Conservation (phyloP, 2,113 vertebrate species). For the Myxocyprinus asiaticus region DNA sequence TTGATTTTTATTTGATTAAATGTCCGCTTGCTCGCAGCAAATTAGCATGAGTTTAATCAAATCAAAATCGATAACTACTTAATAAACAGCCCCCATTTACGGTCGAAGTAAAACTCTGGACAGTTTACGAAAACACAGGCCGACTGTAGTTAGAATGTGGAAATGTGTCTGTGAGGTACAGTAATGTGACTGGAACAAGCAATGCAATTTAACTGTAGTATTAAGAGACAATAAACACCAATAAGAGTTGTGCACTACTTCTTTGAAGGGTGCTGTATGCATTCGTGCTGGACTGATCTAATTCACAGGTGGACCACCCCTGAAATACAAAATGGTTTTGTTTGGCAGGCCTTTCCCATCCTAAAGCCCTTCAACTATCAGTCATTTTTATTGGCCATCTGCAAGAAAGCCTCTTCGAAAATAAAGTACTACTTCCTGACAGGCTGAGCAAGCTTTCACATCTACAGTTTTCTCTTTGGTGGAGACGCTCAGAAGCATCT, state of each 20-base stretch:
- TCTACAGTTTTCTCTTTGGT: slow-evolving; percentile 40
- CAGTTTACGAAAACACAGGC: slow-evolving; percentile 55
- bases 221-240: slow-evolving; percentile 15
- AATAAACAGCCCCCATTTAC: slow-evolving; percentile 70
- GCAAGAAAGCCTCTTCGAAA: slow-evolving; percentile 68
- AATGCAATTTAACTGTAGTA: not conserved
- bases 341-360: slow-evolving; percentile 49
- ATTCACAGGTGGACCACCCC: slow-evolving; percentile 63
- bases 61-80: slow-evolving; percentile 81
- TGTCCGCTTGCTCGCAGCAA: slow-evolving; percentile 79
- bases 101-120: slow-evolving; percentile 65
- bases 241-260: slow-evolving; percentile 8
- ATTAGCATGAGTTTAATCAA: slow-evolving; percentile 83
- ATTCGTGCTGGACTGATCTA: slow-evolving; percentile 55
- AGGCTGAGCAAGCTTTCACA: slow-evolving; percentile 49
- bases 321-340: slow-evolving; percentile 43
- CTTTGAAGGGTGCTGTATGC: slow-evolving; percentile 44
- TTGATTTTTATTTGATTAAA: slow-evolving; percentile 85
- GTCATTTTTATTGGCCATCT: slow-evolving; percentile 76
- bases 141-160: slow-evolving; percentile 37
- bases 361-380: slow-evolving; percentile 62
- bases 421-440: slow-evolving; percentile 72
- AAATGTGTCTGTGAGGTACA: slow-evolving; percentile 30
- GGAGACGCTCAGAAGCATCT: slow-evolving; percentile 31
- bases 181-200: not conserved